Percentiles rank a stretch among this genome's conserved stretches.
These are phyloP conservation scores for Azemiops feae DNA, from an alignment of 2,113 vertebrate species.

Conservation along the genomic window DNA sequence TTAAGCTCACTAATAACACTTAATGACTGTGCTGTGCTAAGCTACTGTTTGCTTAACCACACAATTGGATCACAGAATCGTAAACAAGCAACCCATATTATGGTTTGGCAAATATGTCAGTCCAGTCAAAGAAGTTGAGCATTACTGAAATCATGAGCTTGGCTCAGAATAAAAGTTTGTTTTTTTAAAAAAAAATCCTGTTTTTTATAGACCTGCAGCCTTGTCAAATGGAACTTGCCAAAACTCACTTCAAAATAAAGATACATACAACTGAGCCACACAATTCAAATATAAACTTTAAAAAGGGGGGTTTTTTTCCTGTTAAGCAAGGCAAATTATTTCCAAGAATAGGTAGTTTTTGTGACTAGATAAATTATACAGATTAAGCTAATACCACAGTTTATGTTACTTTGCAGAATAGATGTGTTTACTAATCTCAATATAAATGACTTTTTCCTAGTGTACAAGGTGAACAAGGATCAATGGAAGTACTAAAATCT, in stretches of 20 bases:
- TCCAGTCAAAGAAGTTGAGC: neutral
- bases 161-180: neutral
- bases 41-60: neutral
- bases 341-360: neutral
- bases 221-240: neutral
- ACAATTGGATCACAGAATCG: neutral
- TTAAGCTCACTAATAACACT: neutral
- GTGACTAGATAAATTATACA: neutral
- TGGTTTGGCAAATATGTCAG: neutral
- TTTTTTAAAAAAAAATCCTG: neutral
- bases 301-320: neutral
- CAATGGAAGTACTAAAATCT: neutral
- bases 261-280: neutral
- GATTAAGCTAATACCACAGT: neutral
- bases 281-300: neutral
- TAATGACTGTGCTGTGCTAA: neutral
- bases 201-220: neutral
- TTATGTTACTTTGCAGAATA: neutral
- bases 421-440: neutral
- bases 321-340: neutral
- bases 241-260: neutral
- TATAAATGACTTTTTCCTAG: neutral
- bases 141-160: neutral
- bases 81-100: neutral
- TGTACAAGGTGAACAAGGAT: neutral